phyloP scores from a whole-genome alignment of 2,888 invertebrate species.

The Orthosia gracilis region DNA sequence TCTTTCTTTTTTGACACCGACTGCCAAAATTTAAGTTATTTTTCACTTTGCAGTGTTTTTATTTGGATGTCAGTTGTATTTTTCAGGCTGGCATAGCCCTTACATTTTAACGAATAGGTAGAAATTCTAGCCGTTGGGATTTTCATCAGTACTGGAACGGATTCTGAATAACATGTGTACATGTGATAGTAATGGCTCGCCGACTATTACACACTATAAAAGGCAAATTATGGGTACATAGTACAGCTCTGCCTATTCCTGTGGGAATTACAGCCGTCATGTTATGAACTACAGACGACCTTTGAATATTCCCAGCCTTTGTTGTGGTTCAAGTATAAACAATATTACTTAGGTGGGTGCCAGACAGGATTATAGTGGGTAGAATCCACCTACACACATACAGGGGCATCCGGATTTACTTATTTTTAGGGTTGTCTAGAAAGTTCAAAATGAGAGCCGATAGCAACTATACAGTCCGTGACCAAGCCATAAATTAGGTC shows the following conservation, averaged over 20 bases:
- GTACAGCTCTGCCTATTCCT: background rate
- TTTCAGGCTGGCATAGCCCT: no score
- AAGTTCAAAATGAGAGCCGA: slow-evolving; percentile 3
- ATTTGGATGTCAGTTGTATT: no score
- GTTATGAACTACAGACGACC: background rate
- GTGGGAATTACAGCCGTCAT: background rate
- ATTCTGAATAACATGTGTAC: background rate
- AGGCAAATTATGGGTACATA: background rate
- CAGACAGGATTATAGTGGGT: slow-evolving; percentile 13
- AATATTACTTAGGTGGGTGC: slow-evolving; percentile 24
- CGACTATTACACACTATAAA: background rate
- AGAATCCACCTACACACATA: slow-evolving; percentile 20
- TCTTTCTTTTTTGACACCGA: no score
- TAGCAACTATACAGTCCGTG: background rate
- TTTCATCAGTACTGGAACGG: background rate
- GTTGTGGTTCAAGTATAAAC: background rate
- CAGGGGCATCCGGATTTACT: background rate
- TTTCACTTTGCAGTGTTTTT: no score
- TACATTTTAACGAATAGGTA: no score
- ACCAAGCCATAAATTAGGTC: slow-evolving; percentile 19
- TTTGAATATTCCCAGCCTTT: background rate
- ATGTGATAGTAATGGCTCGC: no score
- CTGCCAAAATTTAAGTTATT: no score
- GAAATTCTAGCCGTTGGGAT: background rate
- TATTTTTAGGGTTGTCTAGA: slow-evolving; percentile 6